Evolutionary conservation across 2,797 vertebrate genomes (phyloP), one percentile per base, ranked within the genome.

Genomic region (Aselliscus stoliczkanus): DNA sequence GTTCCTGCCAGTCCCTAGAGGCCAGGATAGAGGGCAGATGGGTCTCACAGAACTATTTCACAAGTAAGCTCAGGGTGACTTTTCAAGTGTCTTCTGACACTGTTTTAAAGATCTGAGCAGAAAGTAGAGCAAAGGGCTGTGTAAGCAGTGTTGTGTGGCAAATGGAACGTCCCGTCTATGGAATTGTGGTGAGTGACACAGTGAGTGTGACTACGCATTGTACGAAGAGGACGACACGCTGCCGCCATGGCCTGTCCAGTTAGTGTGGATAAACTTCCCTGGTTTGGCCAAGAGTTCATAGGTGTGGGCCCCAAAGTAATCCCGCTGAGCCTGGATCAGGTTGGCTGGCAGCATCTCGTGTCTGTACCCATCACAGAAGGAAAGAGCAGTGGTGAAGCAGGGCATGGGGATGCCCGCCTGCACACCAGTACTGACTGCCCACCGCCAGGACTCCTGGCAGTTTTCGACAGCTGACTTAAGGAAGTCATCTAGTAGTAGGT

Each of bases 261-360:
- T 99, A 54, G 99, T 99, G 97, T 99, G 99, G 98, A 99, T 97
- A 91, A 98, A 99, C 0, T 96, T 96, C 4, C 99, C 99, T 0
- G 99, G 99, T 23, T 99, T 98, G 8, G 98, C 98, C 52, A 99
- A 98, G 13, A 99, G 98, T 95, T 99, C 99, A 0, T 99, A 99
- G 0, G 99, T 99, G 95, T 99, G 99, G 2, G 99, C 99, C 72
- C 99, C 99, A 11, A 99, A 99, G 98, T 99, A 99, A 97, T 99
- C 99, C 11, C 99, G 99, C 98, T 99, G 99, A 44, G 99, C 99
- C 99, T 99, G 99, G 25, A 99, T 99, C 82, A 99, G 99, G 98
- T 99, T 99, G 52, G 99, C 99, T 0, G 99, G 99, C 65, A 99
- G 97, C 98, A 98, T 96, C 37, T 98, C 98, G 0, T 99, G 99